These are phyloP conservation scores for Characodon lateralis DNA, from an alignment of 2,797 vertebrate species.

Conservation along the genomic window DNA sequence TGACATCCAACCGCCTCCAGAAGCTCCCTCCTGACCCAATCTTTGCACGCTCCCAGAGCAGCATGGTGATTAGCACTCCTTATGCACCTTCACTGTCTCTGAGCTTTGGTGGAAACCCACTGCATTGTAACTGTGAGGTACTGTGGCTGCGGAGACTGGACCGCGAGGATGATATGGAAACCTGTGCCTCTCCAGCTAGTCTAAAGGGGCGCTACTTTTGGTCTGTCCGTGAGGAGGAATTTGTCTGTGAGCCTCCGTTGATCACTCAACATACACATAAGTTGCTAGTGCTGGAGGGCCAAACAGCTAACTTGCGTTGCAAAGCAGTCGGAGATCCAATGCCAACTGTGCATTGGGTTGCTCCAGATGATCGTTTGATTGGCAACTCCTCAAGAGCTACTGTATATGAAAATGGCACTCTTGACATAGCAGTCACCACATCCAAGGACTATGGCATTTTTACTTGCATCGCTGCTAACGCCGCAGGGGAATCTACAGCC, in stretches of 20 bases:
- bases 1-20: constrained; percentile 96
- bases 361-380: constrained; percentile 92
- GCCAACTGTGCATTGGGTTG: constrained; percentile 95
- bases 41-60: constrained; percentile 91
- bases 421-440: constrained; percentile 94
- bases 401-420: constrained; percentile 93
- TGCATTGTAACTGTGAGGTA: constrained; percentile 97
- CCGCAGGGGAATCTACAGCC: constrained; percentile 95
- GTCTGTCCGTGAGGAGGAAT: constrained; percentile 94
- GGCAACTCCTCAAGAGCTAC: constrained; percentile 92
- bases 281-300: constrained; percentile 93
- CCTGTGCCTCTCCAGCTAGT: constrained; percentile 91
- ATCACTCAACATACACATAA: constrained; percentile 97
- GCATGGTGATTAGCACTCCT: constrained; percentile 83
- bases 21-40: constrained; percentile 97
- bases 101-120: constrained; percentile 94
- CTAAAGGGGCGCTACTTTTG: constrained; percentile 98
- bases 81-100: constrained; percentile 90
- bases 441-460: constrained; percentile 96
- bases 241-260: constrained; percentile 94
- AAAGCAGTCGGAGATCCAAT: constrained; percentile 95
- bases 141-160: constrained; percentile 93
- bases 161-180: constrained; percentile 96
- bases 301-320: constrained; percentile 93
- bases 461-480: constrained; percentile 97